Conservation (phyloP, 2,888 invertebrate genomes). For the Nomada ruficornis region DNA sequence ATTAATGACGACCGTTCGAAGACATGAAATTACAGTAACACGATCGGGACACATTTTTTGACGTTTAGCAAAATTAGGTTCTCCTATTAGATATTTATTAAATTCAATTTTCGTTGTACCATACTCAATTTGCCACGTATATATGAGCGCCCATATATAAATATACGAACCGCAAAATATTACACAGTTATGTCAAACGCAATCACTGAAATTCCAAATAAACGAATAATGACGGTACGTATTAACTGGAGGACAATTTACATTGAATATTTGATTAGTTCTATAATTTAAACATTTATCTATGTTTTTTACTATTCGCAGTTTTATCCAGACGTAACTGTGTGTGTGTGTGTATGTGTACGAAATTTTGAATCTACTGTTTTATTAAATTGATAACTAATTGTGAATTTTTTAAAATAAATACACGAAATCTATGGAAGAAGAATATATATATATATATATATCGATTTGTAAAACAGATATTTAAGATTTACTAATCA, state of each 20-base stretch:
- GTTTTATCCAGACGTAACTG: neutral
- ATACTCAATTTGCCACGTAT: constrained; percentile 45
- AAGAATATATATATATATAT: too few species aligned
- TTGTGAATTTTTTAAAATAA: too few species aligned
- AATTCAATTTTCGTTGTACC: constrained; percentile 20
- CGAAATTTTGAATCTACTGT: neutral
- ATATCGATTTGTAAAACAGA: too few species aligned
- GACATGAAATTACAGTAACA: neutral
- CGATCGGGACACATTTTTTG: constrained; percentile 3
- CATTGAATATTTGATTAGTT: neutral
- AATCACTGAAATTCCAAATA: constrained; percentile 68
- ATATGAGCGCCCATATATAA: constrained; percentile 13
- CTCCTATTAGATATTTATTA: constrained; percentile 7
- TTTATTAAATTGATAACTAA: neutral
- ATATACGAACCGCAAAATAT: constrained; percentile 7
- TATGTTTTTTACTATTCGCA: neutral
- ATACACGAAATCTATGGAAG: too few species aligned
- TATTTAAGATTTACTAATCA: too few species aligned
- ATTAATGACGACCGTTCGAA: constrained; percentile 20
- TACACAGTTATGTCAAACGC: constrained; percentile 65
- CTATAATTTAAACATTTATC: neutral
- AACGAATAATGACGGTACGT: constrained; percentile 77
- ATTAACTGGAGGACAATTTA: constrained; percentile 3
- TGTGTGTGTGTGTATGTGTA: neutral
- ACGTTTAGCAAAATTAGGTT: neutral